Base-by-base conservation (phyloP, 2,797 vertebrate species). In the Cetoscarus ocellatus region DNA sequence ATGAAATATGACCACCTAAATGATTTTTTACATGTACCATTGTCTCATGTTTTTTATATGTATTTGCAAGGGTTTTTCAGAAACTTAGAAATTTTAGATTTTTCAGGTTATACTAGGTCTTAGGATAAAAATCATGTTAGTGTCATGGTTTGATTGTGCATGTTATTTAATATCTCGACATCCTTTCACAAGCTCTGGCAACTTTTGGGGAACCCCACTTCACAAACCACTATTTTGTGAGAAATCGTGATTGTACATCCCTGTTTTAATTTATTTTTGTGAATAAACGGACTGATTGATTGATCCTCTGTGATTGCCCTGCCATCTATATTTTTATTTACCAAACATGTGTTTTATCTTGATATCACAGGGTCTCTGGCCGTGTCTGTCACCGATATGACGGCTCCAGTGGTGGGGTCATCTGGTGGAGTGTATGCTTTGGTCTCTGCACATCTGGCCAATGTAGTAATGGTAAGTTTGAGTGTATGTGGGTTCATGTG, bases 361-460 rank as follows among this genome's bases (percentile, higher is more conserved):
- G 43, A 8, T 64, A 76, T 13, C 92, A 13, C 92, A 99, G 98
- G 98, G 50, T 99, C 98, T 59, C 87, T 99, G 90, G 96, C 96
- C 0, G 97, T 97, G 76, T 99, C 98, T 1, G 96, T 99, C 90
- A 96, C 97, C 9, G 98, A 99, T 79, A 98, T 98, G 98, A 98
- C 96, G 0, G 98, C 98, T 0, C 98, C 98, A 0, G 96, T 97
- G 54, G 97, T 98, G 35, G 98, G 98, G 17, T 98, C 98, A 34
- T 99, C 98, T 6, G 98, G 97, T 73, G 98, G 98, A 1, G 97
- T 99, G n/a, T 99, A 99, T 3, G 98, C 98, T 0, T 95, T 99
- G n/a, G 95, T 98, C 80, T 98, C 98, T 1, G 98, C 98, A 67
- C 98, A 99, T 88, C 93, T 99, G 82, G 98, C 98, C 85, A 99